These are phyloP conservation scores for Autographa pulchrina DNA, from an alignment of 2,888 invertebrate genomes.

Conservation along the genomic window DNA sequence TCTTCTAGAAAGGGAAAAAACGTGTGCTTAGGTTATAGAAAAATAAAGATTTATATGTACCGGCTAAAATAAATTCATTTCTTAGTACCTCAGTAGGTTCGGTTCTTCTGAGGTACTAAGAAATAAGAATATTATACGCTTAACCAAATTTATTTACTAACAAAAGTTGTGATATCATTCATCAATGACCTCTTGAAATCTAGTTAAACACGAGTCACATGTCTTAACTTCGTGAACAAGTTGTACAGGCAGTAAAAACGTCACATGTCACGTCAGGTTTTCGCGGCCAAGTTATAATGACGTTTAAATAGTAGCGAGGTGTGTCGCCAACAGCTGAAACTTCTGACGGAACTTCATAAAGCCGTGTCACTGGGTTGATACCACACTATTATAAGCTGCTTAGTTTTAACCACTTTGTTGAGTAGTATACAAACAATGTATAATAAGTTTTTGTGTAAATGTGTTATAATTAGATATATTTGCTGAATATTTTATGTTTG, in stretches of 20 bases:
- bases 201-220: constrained; percentile 2
- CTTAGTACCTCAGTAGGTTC: no score
- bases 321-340: not conserved
- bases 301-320: constrained; percentile 4
- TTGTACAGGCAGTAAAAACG: not conserved
- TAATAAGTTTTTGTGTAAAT: no score
- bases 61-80: no score
- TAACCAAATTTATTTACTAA: no score
- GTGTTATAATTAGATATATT: no score
- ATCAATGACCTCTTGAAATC: not conserved
- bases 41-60: no score
- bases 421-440: not conserved
- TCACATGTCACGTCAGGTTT: constrained; percentile 3
- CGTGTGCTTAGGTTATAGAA: no score
- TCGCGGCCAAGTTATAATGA: constrained; percentile 1
- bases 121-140: no score
- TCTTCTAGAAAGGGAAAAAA: no score
- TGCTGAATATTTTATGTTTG: no score
- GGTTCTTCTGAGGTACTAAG: no score
- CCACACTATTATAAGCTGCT: not conserved
- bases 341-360: constrained; percentile 1
- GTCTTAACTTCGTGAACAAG: not conserved
- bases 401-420: not conserved
- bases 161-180: not conserved
- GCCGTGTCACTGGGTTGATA: not conserved